Evolutionary conservation across 2,888 invertebrate genomes (phyloP).

Genomic region (Neria commutata): DNA sequence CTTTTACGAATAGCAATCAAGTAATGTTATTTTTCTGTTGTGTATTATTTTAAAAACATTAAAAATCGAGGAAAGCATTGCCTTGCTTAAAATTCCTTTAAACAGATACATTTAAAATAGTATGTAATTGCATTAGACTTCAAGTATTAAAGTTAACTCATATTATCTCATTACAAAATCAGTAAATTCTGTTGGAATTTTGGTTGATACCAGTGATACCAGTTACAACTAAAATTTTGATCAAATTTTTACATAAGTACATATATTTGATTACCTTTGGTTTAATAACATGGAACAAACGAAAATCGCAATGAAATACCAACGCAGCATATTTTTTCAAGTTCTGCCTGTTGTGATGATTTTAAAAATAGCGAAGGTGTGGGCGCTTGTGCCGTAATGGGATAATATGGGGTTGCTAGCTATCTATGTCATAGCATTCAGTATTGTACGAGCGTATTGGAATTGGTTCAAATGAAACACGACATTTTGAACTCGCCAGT

Average conservation of each 20-base stretch:
- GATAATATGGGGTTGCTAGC: slow-evolving; percentile 60
- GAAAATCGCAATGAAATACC: slow-evolving; percentile 30
- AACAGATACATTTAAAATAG: not conserved
- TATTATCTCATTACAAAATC: slow-evolving; percentile 50
- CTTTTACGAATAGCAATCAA: too few relatives aligned
- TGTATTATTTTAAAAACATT: too few relatives aligned
- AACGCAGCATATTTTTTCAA: too few relatives aligned
- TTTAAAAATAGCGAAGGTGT: slow-evolving; percentile 8
- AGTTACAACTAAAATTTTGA: slow-evolving; percentile 8
- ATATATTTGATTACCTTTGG: not conserved
- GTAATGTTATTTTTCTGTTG: too few relatives aligned
- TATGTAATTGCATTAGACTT: not conserved
- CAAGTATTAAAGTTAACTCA: slow-evolving; percentile 48
- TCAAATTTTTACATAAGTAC: slow-evolving; percentile 12
- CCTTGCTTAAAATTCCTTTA: too few relatives aligned
- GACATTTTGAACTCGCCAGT: slow-evolving; percentile 3
- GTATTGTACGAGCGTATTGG: not conserved
- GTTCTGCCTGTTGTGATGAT: too few relatives aligned
- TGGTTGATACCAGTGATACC: slow-evolving; percentile 6
- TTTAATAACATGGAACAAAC: not conserved
- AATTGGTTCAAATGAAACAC: not conserved
- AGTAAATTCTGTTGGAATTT: slow-evolving; percentile 14
- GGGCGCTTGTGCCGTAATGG: slow-evolving; percentile 42
- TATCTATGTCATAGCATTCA: not conserved
- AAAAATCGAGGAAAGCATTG: too few relatives aligned